Base-by-base conservation (phyloP, 2,888 invertebrate genomes). In the Ceraclea dissimilis region DNA sequence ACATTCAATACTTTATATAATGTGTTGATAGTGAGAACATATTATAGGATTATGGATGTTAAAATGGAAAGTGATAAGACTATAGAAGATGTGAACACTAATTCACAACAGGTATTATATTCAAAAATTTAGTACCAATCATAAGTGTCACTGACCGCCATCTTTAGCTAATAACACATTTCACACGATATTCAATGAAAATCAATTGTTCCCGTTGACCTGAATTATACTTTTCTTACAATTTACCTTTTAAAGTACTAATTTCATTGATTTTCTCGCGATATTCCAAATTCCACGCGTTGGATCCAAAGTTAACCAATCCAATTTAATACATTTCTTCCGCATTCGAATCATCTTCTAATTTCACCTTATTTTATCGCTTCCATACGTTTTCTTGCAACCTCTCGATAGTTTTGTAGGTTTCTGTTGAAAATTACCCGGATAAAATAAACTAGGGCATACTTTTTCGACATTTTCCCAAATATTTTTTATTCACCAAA, bases 51-150 rank as follows among this genome's bases (percentile, higher is more conserved):
- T 73, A 85, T 86, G 85, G 39, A 39, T 39, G 82, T 85, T 79
- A 88, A 88, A 84, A 91, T 91, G 90, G 91, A 91, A 84, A 90
- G 89, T 77, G 90, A 91, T 81, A 88, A 88, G 83, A 84, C 87
- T 76, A 86, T 88, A 79, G 90, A 90, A 79, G 90, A 90, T 58
- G 49, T 58, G 51, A 58, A 58, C 54, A 58, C 54, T 58, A 58
- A 58, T 58, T 54, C 58, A 6, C 58, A 39, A 39, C 39, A 58
- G 58, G 58, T 58, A 58, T 44, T 54, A 50, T 48, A 31, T 33
- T 43, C 22, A 20, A 46, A 53, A 50, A 47, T 51, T 50, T 51
- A 49, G 31, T 51, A 54, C 51, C 54, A 53, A 53, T 57, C 57
- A 57, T 20, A 58, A 54, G 58, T 58, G 58, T 58, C 58, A 58